Evolutionary conservation across 2,888 invertebrate species (phyloP), one percentile per base, ranked within the genome.

Genomic region (Rhagonycha lutea): DNA sequence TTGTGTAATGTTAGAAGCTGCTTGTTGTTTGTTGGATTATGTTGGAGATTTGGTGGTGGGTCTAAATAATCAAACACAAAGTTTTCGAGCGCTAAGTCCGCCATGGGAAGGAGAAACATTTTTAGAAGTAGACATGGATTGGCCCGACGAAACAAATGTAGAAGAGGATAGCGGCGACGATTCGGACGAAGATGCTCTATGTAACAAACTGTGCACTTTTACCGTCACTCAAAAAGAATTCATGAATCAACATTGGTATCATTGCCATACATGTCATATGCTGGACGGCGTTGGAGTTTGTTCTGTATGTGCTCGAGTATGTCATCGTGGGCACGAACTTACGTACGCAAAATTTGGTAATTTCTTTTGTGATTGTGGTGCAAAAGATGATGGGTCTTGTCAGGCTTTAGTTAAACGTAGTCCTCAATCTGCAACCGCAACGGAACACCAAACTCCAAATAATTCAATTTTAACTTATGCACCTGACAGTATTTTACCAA

Each of bases 361-460:
- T 85, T 99, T 99, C 91, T 99, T 99, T 90, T 99, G 99, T 85
- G 99, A 99, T 87, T 99, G 99, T 86, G 99, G 99, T 2, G 98
- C 98, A 0, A 98, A 98, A 86, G 96, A 97, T 70, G 97, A 97
- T 85, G 93, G 92, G 0, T 91, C 92, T 1, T 95, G 95, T 83
- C 92, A 93, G 84, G 92, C 92, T 1, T 85, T 92, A 75, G 90
- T 90, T 0, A 93, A 93, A 83, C 88, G 93, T 5, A 92, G 90
- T 80, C 90, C 91, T 1, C 91, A 92, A 81, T 88, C 86, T 8
- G 47, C 47, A 47, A 85, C 85, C 9, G 86, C 78, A 71, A 83
- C 84, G 8, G 75, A 80, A 4, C 79, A 77, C 24, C 68, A 79
- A 5, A 68, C 29, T 4, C 63, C 73, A 14, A 79, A 68, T 61